Percentiles rank a stretch among this genome's conserved stretches.
These are phyloP conservation scores for Cochlearius cochlearius DNA, from an alignment of 2,113 vertebrate genomes.

Conservation along the genomic window DNA sequence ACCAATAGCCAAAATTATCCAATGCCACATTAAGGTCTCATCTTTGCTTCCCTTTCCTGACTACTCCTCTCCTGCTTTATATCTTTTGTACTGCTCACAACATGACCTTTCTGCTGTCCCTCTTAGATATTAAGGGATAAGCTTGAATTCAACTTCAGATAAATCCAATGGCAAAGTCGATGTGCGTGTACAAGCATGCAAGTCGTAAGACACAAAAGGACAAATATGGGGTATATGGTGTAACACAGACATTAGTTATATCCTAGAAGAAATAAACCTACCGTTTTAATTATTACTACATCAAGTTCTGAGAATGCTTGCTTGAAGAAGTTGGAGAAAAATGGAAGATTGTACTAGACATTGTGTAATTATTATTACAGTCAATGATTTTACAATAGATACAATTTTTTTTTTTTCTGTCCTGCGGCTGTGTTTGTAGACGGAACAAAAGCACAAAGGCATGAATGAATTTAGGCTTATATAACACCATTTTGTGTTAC, in stretches of 20 bases:
- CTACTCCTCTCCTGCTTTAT: accelerated
- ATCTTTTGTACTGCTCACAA: background rate
- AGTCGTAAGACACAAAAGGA: background rate
- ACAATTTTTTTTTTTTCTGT: background rate
- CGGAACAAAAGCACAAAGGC: background rate
- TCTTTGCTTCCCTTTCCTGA: accelerated
- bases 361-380: background rate
- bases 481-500: background rate
- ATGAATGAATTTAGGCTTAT: background rate
- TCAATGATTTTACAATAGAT: background rate
- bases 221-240: background rate
- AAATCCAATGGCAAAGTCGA: background rate
- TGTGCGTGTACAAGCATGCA: background rate
- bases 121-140: background rate
- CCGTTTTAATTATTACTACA: background rate
- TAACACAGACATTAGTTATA: background rate
- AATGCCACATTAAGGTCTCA: background rate
- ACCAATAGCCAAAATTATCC: accelerated
- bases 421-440: background rate
- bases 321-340: background rate
- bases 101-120: background rate
- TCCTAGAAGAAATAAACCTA: background rate
- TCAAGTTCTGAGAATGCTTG: background rate
- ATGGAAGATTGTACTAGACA: background rate
- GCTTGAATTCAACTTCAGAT: background rate